Percentiles rank a stretch among this genome's conserved stretches.
Evolutionary conservation across 64 coral and sea anemone genomes (phyloP).

Genomic region (Montipora sp.): DNA sequence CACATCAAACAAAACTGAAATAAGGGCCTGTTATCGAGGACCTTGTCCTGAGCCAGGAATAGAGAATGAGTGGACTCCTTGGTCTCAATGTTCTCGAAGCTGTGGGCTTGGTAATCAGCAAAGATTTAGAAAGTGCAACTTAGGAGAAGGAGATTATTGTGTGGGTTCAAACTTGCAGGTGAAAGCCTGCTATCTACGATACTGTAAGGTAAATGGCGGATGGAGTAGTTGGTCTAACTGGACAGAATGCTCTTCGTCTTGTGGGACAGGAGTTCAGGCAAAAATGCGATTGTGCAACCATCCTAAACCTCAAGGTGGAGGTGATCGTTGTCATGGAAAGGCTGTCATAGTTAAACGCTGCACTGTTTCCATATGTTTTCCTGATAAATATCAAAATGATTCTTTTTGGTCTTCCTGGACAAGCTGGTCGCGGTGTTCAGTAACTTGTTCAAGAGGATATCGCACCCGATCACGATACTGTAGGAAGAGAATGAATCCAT

Average conservation of each 20-base stretch:
- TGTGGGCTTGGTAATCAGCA: conserved; percentile 80
- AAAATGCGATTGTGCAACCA: conserved; percentile 67
- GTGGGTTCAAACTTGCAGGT: conserved; percentile 5
- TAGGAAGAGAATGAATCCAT: conserved; percentile 3
- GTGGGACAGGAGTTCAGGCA: conserved; percentile 76
- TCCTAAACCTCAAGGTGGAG: conserved; percentile 46
- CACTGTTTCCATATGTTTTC: background rate
- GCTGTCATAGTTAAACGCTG: conserved; percentile 69
- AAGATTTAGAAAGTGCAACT: conserved; percentile 57
- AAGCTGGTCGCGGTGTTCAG: conserved; percentile 81
- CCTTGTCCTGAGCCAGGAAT: conserved; percentile 47
- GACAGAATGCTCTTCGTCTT: conserved; percentile 73
- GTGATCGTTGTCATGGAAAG: conserved; percentile 54
- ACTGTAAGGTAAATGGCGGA: conserved; percentile 69
- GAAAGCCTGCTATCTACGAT: conserved; percentile 17
- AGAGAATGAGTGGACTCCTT: conserved; percentile 62
- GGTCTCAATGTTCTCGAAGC: conserved; percentile 63
- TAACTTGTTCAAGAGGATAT: conserved; percentile 77
- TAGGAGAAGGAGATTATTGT: conserved; percentile 21
- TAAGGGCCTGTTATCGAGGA: conserved; percentile 53
- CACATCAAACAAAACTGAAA: conserved; percentile 50
- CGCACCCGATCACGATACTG: conserved; percentile 74
- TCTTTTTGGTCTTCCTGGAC: conserved; percentile 77
- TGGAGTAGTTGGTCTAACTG: conserved; percentile 87
- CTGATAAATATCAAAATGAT: conserved; percentile 22